A percentile compares a stretch with the other conserved stretches of the same genome.
These are phyloP conservation scores for Psophia crepitans DNA, from an alignment of 2,113 vertebrate species.

Conservation along the genomic window DNA sequence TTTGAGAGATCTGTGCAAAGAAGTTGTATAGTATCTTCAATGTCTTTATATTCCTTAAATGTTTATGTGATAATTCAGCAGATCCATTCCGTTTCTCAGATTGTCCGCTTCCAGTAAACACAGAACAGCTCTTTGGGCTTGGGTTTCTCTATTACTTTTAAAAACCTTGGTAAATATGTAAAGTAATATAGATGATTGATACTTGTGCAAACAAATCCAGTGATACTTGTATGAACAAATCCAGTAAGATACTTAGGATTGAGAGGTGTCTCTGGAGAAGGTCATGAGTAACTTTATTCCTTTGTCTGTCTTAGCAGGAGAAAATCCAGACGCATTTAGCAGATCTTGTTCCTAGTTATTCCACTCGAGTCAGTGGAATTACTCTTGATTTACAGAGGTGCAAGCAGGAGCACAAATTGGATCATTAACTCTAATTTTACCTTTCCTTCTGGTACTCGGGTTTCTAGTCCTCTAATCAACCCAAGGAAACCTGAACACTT, in stretches of 20 bases:
- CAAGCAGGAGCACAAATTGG: not conserved
- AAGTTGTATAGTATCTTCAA: not conserved
- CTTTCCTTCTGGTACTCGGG: not conserved
- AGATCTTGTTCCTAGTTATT: slow-evolving; percentile 25
- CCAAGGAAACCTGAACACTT: not conserved
- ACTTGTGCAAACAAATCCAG: not conserved
- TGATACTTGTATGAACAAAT: not conserved
- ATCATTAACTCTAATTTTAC: slow-evolving; percentile 16
- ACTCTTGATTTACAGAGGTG: slow-evolving; percentile 1
- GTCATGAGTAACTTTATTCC: not conserved
- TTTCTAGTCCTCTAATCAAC: not conserved
- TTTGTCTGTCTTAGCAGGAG: not conserved
- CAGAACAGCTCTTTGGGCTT: not conserved
- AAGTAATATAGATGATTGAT: not conserved
- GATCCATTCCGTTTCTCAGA: not conserved
- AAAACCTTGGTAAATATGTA: not conserved
- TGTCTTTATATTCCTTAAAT: not conserved
- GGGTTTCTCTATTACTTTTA: not conserved
- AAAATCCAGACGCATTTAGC: slow-evolving; percentile 4
- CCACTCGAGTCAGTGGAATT: slow-evolving; percentile 25
- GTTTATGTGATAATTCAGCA: not conserved
- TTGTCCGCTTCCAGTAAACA: not conserved
- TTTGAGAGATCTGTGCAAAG: not conserved
- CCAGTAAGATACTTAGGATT: not conserved
- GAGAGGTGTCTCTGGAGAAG: not conserved